Base-by-base conservation (phyloP, 2,797 vertebrate species). In the Salmo trutta region DNA sequence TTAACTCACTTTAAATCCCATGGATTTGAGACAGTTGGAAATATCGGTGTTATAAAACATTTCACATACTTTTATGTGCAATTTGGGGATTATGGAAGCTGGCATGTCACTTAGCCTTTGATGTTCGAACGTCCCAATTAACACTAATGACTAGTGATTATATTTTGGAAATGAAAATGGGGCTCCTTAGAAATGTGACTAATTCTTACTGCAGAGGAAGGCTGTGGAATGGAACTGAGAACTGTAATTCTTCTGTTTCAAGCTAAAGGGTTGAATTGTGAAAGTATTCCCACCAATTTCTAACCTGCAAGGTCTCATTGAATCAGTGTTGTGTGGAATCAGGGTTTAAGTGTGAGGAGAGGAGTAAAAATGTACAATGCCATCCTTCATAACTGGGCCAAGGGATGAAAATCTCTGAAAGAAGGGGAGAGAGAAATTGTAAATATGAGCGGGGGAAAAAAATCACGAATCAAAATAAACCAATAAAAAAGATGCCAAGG, bases 1-100 rank as follows among this genome's bases (percentile, higher is more conserved):
- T 80, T 70, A 71, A 71, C 71, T 78, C 17, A 71, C 71, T 81
- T 74, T 33, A 64, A 74, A 75, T 41, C 52, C 47, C 7, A 27
- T 62, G 53, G 64, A 67, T 1, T 67, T 78, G 66, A n/a, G 14
- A 81, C 51, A 76, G 66, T 67, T 31, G 12, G 21, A 47, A 68
- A 74, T 71, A 74, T 71, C 19, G n/a, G 54, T 56, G 3, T 65
- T 31, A 73, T 74, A 70, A 62, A 81, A 31, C 41, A 71, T 64
- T 67, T 47, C 41, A 65, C 10, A 29, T 27, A 72, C 71, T 77
- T 71, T 75, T 64, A 47, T 73, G 21, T 54, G 71, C 29, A 75
- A 71, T 77, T 71, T 79, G 70, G 52, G 75, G 74, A 65, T 68
- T 72, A 27, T 56, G 52, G 59, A 29, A 70, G 21, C 47, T 59